Percentiles rank a stretch among this genome's conserved stretches.
Conservation (phyloP, 1,140 invertebrate genomes). For the Teleogryllus occipitalis region DNA sequence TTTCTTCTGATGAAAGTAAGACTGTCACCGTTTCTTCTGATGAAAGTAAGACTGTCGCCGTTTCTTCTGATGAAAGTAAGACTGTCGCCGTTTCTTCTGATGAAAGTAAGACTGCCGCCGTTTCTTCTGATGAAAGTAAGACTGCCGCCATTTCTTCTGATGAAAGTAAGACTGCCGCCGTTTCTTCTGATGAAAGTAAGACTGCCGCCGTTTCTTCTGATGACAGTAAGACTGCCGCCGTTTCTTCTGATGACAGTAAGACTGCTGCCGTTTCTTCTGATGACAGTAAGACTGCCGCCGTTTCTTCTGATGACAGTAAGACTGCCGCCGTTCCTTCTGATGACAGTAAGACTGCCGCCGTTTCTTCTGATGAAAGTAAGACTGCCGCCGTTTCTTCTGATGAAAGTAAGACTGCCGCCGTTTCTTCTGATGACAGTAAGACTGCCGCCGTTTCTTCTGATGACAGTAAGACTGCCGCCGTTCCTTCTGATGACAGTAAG, state of each 20-base stretch:
- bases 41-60: background rate
- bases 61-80: background rate
- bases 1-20: background rate
- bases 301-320: background rate
- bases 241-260: background rate
- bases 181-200: background rate
- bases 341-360: background rate
- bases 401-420: no score
- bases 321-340: background rate
- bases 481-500: no score
- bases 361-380: background rate
- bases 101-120: background rate
- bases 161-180: background rate
- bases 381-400: background rate
- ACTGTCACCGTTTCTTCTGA: background rate
- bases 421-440: no score
- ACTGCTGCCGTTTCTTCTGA: background rate
- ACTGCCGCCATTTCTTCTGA: background rate
- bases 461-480: no score
- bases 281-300: background rate
- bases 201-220: background rate
- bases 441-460: no score
- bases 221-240: background rate
- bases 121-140: background rate
- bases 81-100: background rate